phyloP scores from a whole-genome alignment of 2,797 vertebrate genomes.

The Sebastes goodei region DNA sequence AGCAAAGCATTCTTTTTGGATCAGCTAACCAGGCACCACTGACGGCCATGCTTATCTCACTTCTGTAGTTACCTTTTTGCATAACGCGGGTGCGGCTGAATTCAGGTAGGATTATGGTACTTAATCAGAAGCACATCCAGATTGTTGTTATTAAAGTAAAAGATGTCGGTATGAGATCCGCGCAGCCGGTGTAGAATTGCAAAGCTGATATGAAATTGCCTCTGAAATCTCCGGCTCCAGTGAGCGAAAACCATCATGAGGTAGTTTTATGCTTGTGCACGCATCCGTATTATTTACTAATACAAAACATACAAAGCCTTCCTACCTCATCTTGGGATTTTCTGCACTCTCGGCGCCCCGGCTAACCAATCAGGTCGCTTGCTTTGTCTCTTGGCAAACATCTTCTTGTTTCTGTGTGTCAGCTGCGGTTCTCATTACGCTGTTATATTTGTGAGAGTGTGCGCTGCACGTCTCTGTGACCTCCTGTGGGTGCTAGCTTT shows the following conservation, averaged over 20 bases:
- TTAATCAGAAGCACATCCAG: slow-evolving; percentile 8
- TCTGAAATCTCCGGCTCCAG: slow-evolving; percentile 1
- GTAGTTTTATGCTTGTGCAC: slow-evolving; percentile 22
- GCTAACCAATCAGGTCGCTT: slow-evolving; percentile 3
- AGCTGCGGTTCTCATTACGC: slow-evolving; percentile 19
- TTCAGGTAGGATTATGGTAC: slow-evolving; percentile 26
- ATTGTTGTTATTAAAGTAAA: slow-evolving; percentile 28
- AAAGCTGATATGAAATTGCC: slow-evolving; percentile 29
- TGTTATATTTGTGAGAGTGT: slow-evolving; percentile 12
- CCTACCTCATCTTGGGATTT: slow-evolving; percentile 1
- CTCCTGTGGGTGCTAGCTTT: not conserved
- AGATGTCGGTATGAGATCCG: not conserved
- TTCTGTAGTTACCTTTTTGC: slow-evolving; percentile 12
- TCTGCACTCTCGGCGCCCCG: not conserved
- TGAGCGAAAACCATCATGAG: not conserved
- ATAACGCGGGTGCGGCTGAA: not conserved
- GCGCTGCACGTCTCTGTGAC: not conserved
- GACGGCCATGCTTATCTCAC: slow-evolving; percentile 25
- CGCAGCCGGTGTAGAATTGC: not conserved
- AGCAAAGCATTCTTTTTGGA: slow-evolving; percentile 29
- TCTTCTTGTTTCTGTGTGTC: slow-evolving; percentile 3
- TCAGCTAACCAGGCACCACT: slow-evolving; percentile 35
- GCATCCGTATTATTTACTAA: slow-evolving; percentile 7
- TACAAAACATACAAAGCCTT: slow-evolving; percentile 14
- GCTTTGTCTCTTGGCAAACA: slow-evolving; percentile 20